Evolutionary conservation across 2,113 vertebrate genomes (phyloP).

Genomic region (Zootoca vivipara): DNA sequence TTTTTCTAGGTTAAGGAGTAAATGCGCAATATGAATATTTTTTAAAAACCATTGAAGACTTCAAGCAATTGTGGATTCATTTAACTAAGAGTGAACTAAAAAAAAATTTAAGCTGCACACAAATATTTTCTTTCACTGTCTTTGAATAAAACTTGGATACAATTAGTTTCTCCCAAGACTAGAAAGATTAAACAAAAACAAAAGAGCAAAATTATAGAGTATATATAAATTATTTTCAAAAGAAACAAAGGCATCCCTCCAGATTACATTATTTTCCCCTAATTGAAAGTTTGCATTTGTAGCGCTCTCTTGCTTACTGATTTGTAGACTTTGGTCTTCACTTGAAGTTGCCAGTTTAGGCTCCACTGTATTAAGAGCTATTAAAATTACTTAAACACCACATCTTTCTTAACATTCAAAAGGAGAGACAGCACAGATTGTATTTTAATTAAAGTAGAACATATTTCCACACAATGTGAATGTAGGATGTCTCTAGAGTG

Average conservation of each 20-base stretch:
- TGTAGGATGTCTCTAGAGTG: conserved; percentile 31
- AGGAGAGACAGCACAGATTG: background rate
- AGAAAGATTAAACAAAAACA: conserved; percentile 50
- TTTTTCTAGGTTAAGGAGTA: conserved; percentile 28
- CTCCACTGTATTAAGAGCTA: conserved; percentile 22
- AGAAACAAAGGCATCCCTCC: conserved; percentile 40
- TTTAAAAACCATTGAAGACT: background rate
- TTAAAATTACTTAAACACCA: conserved; percentile 30
- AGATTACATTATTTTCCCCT: conserved; percentile 40
- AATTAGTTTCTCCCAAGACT: conserved; percentile 49
- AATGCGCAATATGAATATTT: background rate
- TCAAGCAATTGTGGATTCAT: conserved; percentile 30
- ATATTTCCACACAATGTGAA: conserved; percentile 14
- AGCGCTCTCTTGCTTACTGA: conserved; percentile 34
- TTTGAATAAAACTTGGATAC: conserved; percentile 50
- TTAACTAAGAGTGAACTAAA: conserved; percentile 26
- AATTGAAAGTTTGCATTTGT: conserved; percentile 40
- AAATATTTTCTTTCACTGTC: conserved; percentile 10
- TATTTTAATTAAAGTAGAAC: conserved; percentile 42
- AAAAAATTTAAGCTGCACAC: conserved; percentile 30
- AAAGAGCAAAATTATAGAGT: conserved; percentile 34
- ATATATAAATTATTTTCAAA: conserved; percentile 40
- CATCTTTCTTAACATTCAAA: conserved; percentile 45
- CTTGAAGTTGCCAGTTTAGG: conserved; percentile 10
- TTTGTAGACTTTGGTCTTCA: background rate